phyloP scores from a whole-genome alignment of 1,140 invertebrate genomes.

The Eupeodes corollae region DNA sequence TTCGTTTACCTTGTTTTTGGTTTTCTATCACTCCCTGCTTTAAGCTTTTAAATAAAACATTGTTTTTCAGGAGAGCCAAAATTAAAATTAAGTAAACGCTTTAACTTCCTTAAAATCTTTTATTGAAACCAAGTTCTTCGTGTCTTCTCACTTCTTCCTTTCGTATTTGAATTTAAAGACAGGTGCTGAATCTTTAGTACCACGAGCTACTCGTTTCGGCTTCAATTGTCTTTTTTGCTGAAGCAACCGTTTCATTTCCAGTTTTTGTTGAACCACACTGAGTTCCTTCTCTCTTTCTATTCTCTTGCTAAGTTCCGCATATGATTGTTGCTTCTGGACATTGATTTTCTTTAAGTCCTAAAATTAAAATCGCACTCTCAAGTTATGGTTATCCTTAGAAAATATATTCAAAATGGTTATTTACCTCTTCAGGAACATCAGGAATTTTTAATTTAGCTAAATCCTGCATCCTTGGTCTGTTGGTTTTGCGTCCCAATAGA shows the following conservation, averaged over 20 bases:
- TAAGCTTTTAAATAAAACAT: too few relatives aligned
- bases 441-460: conserved; percentile 49
- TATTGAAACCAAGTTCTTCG: too few relatives aligned
- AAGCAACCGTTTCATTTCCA: conserved; percentile 65
- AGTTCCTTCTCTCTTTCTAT: conserved; percentile 74
- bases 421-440: conserved; percentile 42
- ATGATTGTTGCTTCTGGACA: conserved; percentile 34
- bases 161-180: conserved; percentile 79
- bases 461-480: conserved; percentile 51
- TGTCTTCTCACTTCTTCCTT: conserved; percentile 53
- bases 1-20: too few relatives aligned
- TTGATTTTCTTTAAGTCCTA: conserved; percentile 11
- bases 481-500: conserved; percentile 54
- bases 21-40: too few relatives aligned
- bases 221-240: conserved; percentile 53
- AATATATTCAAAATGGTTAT: background rate
- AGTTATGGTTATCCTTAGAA: background rate
- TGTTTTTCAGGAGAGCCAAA: too few relatives aligned
- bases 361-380: background rate
- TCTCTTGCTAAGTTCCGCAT: conserved; percentile 69
- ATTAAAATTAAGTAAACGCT: too few relatives aligned
- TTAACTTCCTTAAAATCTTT: too few relatives aligned
- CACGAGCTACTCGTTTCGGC: conserved; percentile 54
- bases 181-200: conserved; percentile 58
- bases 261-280: conserved; percentile 67